phyloP scores from a whole-genome alignment of 1,140 invertebrate genomes.

The Oedothorax gibbosus region DNA sequence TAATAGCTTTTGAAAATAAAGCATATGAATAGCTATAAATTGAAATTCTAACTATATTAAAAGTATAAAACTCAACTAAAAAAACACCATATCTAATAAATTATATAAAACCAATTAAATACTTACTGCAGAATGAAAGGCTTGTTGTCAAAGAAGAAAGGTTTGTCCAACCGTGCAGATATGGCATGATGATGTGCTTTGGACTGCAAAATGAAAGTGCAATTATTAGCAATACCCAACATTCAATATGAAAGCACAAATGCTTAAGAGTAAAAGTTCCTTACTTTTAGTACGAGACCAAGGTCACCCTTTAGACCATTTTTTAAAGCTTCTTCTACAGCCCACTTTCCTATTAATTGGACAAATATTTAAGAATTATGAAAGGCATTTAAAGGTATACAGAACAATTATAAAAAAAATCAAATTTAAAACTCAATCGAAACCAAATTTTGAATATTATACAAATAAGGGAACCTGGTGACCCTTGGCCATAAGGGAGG shows the following conservation, averaged over 20 bases:
- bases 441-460: background rate
- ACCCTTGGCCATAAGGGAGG: no score
- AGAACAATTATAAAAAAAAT: background rate
- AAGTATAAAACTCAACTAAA: no score
- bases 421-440: background rate
- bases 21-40: no score
- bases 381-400: background rate
- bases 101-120: no score
- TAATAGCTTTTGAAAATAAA: no score
- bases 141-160: constrained; percentile 86
- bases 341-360: constrained; percentile 75
- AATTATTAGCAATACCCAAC: background rate
- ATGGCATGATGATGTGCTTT: constrained; percentile 98
- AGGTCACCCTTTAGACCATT: constrained; percentile 84
- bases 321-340: constrained; percentile 81
- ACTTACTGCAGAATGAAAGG: constrained; percentile 95
- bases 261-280: background rate
- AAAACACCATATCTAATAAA: no score
- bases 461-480: no score
- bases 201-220: constrained; percentile 70
- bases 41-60: no score
- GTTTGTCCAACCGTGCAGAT: constrained; percentile 80
- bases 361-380: background rate
- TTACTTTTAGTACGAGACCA: constrained; percentile 86
- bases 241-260: background rate